These are phyloP conservation scores for Mycetomoellerius zeteki DNA, from an alignment of 1,140 invertebrate species.

Conservation along the genomic window DNA sequence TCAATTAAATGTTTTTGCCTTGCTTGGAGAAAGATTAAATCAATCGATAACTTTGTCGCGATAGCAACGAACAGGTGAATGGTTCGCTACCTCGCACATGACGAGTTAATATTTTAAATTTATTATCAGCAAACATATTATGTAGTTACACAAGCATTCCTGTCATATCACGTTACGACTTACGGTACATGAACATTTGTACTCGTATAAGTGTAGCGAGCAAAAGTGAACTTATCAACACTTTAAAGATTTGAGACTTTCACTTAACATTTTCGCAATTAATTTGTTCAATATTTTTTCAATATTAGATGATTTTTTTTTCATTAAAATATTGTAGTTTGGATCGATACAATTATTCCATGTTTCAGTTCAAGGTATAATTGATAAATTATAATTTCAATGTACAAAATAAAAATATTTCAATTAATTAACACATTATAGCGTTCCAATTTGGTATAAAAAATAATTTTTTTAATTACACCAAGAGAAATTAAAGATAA, in stretches of 20 bases:
- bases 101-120: slow-evolving; percentile 49
- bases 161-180: slow-evolving; percentile 38
- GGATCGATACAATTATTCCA: not conserved
- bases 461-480: not conserved
- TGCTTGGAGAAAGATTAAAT: slow-evolving; percentile 9
- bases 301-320: not conserved
- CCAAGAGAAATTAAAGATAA: not conserved
- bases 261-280: not conserved
- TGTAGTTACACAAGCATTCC: slow-evolving; percentile 37
- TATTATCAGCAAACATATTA: slow-evolving; percentile 53
- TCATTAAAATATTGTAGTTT: not conserved
- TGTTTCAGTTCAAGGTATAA: not conserved
- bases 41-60: slow-evolving; percentile 34
- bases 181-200: not conserved
- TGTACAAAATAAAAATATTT: slow-evolving; percentile 8
- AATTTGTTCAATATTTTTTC: not conserved
- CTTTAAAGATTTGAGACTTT: slow-evolving; percentile 1
- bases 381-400: not conserved
- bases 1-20: slow-evolving; percentile 32
- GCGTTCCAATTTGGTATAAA: too few relatives aligned
- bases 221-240: not conserved
- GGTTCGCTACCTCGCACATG: not conserved
- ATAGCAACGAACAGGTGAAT: slow-evolving; percentile 21
- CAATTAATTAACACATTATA: not conserved
- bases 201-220: not conserved